Conservation (phyloP, 1,140 invertebrate genomes). For the Pteromalus puparum region DNA sequence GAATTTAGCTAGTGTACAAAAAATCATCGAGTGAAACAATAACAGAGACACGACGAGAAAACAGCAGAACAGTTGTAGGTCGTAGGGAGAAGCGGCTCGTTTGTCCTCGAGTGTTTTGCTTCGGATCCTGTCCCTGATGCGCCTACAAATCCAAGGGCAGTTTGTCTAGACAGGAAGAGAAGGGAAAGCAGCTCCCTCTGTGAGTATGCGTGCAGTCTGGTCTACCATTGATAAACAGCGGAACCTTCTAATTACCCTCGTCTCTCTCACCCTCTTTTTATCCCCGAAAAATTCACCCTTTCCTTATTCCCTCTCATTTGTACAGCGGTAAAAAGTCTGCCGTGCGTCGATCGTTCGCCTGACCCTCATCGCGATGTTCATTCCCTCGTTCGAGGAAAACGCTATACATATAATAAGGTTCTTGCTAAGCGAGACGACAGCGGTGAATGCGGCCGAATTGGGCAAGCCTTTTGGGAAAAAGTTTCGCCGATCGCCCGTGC, state of each 20-base stretch:
- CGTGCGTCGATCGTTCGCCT: background rate
- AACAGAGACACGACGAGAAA: too few species aligned
- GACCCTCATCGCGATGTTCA: background rate
- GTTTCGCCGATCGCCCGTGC: background rate
- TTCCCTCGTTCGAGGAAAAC: background rate
- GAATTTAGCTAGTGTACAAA: too few species aligned
- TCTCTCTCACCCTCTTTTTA: background rate
- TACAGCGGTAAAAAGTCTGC: background rate
- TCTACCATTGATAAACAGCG: slow-evolving; percentile 56
- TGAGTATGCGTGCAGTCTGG: background rate
- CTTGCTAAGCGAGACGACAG: background rate
- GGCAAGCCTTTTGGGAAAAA: background rate
- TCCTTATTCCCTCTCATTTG: background rate
- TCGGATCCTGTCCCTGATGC: too few species aligned
- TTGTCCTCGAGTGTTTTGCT: background rate
- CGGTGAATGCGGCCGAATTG: background rate
- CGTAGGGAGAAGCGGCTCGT: background rate
- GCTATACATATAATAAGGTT: background rate
- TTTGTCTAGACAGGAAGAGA: slow-evolving; percentile 58
- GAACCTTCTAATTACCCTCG: slow-evolving; percentile 53
- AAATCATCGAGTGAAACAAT: too few species aligned
- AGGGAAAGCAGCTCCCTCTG: background rate
- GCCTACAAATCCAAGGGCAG: slow-evolving; percentile 28
- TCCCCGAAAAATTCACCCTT: background rate
- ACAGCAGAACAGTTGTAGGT: background rate